These are phyloP conservation scores for Misgurnus mizolepis DNA, from an alignment of 2,113 vertebrate species.

Conservation along the genomic window DNA sequence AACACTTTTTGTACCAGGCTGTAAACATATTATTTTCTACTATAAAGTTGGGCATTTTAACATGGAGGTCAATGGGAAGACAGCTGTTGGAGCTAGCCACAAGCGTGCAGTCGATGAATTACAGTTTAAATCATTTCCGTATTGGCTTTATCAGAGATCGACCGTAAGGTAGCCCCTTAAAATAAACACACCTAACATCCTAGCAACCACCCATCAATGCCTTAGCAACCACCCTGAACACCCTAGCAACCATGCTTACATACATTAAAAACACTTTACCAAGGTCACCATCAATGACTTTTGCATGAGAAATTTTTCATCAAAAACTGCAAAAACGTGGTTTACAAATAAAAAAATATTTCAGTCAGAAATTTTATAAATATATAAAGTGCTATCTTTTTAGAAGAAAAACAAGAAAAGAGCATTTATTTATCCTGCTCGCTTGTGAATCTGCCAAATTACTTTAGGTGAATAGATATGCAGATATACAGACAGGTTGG, in stretches of 20 bases:
- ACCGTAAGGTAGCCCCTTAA: too few relatives aligned
- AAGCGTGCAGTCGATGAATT: too few relatives aligned
- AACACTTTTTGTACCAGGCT: too few relatives aligned
- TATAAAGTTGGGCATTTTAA: too few relatives aligned
- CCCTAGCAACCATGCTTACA: not conserved
- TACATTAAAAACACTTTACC: too few relatives aligned
- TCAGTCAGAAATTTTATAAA: not conserved
- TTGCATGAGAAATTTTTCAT: not conserved
- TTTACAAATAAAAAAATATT: not conserved
- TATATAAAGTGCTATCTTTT: not conserved
- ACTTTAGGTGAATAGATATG: constrained; percentile 26
- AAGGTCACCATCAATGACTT: too few relatives aligned
- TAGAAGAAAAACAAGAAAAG: not conserved
- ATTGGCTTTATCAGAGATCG: too few relatives aligned
- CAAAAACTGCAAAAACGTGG: not conserved
- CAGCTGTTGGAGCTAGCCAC: too few relatives aligned
- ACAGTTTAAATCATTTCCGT: too few relatives aligned
- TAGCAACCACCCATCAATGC: not conserved
- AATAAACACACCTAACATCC: too few relatives aligned
- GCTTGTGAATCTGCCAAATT: constrained; percentile 2
- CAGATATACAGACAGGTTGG: constrained; percentile 25
- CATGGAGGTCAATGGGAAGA: too few relatives aligned
- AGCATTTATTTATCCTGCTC: not conserved
- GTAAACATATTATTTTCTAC: too few relatives aligned
- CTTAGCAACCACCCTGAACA: not conserved